Percentiles rank a stretch among this genome's conserved stretches.
Evolutionary conservation across 2,797 vertebrate species (phyloP).

Genomic region (Amblyopsis hoosieri): DNA sequence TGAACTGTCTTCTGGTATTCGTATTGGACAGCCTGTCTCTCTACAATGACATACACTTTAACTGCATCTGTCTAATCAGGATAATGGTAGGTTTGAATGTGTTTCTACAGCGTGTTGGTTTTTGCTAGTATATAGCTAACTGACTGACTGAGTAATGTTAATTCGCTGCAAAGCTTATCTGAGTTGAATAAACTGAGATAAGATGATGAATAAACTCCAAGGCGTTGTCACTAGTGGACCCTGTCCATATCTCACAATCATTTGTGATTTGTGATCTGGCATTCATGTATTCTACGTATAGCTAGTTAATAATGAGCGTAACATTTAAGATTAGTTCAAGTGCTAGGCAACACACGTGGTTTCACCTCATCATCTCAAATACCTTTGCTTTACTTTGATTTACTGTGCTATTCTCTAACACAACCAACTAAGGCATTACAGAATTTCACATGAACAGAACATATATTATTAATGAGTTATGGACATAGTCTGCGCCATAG

Average conservation of each 20-base stretch:
- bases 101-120: background rate
- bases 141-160: background rate
- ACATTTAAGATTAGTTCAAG: conserved; percentile 46
- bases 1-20: conserved; percentile 1
- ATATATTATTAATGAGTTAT: conserved; percentile 69
- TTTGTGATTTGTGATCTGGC: background rate
- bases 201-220: too few species aligned
- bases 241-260: conserved; percentile 1
- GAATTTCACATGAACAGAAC: conserved; percentile 44
- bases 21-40: conserved; percentile 8
- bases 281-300: too few species aligned
- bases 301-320: background rate
- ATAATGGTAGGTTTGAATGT: background rate
- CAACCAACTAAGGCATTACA: conserved; percentile 50
- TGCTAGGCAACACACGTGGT: conserved; percentile 44
- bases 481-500: conserved; percentile 53
- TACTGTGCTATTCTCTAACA: conserved; percentile 42
- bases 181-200: too few species aligned
- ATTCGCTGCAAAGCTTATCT: too few species aligned
- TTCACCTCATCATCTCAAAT: conserved; percentile 52
- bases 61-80: conserved; percentile 14
- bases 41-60: conserved; percentile 3
- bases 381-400: conserved; percentile 52
- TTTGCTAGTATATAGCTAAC: background rate
- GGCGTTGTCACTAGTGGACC: too few species aligned